Evolutionary conservation across 2,113 vertebrate species (phyloP), one percentile per base, ranked within the genome.

Genomic region (Leucoraja erinaceus): DNA sequence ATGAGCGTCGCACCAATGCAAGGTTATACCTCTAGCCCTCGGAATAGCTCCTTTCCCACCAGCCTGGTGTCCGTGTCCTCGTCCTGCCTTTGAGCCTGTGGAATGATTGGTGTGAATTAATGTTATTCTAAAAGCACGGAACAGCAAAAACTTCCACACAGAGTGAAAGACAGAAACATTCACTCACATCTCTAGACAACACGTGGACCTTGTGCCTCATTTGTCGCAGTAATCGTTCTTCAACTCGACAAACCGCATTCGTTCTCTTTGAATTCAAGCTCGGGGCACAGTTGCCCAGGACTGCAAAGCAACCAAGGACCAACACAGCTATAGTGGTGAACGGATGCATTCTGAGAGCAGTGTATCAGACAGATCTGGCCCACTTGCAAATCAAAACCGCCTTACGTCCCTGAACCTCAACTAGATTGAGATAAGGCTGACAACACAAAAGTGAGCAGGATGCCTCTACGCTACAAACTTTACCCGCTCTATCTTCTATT

Each of bases 31-130:
- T 74, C 18, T 4, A 91, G 90, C 6, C 66, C 90, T 54, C 38
- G 66, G 38, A 91, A 91, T 25, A 91, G 66, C 11, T 72, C 38
- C 68, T 74, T 91, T 72, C 90, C 90, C 63, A 95, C 93, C 56
- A 95, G 94, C 20, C 94, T 93, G 0, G 93, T 94, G 18, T 94
- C 93, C 0, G 94, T 94, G 91, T 94, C 94, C 25, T n/a, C 66
- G 83, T 95, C 95, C 31, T 90, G 28, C 1, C 63, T 76, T 61
- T 94, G 93, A 5, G 95, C 95, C 95, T 95, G 93, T 78, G 31
- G 33, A 93, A 59, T n/a, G 47, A 47, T 72, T 5, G 9, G 22
- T 91, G 38, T 54, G 66, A 25, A 74, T 72, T 47, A 54, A 54
- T 25, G 9, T 72, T 22, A 54, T 28, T 72, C 4, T 47, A 72